phyloP scores from a whole-genome alignment of 2,888 invertebrate species.

The Aspidapion aeneum region DNA sequence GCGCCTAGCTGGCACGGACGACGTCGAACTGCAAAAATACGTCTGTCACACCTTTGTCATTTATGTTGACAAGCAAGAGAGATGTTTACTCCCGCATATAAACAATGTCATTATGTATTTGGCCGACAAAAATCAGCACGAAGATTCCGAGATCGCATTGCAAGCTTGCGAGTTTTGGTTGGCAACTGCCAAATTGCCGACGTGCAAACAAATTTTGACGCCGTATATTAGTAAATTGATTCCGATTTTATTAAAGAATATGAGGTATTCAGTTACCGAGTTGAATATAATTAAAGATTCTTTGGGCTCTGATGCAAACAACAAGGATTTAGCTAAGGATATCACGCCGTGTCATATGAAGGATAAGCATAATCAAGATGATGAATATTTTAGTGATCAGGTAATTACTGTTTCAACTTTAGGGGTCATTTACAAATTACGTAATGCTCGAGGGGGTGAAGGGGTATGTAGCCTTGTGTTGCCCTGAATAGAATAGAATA shows the following conservation, averaged over 20 bases:
- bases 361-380: constrained; percentile 45
- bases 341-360: constrained; percentile 96
- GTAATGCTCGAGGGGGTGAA: too few relatives aligned
- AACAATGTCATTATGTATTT: constrained; percentile 97
- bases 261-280: constrained; percentile 97
- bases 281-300: constrained; percentile 90
- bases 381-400: constrained; percentile 58
- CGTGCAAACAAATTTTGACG: constrained; percentile 87
- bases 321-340: constrained; percentile 94
- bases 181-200: constrained; percentile 87
- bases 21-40: constrained; percentile 94
- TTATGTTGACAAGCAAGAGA: constrained; percentile 85
- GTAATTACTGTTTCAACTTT: background rate
- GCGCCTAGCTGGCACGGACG: constrained; percentile 88
- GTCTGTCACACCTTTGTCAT: constrained; percentile 96
- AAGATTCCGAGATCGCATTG: constrained; percentile 88
- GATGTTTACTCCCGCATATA: constrained; percentile 92
- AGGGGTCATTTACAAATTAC: too few relatives aligned
- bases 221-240: constrained; percentile 82
- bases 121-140: constrained; percentile 87
- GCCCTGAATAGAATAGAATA: too few relatives aligned
- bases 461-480: too few relatives aligned
- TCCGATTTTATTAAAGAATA: constrained; percentile 90
- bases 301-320: constrained; percentile 93
- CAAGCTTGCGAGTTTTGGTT: constrained; percentile 99